Evolutionary conservation across 2,113 vertebrate species (phyloP).

Genomic region (Camelus bactrianus): DNA sequence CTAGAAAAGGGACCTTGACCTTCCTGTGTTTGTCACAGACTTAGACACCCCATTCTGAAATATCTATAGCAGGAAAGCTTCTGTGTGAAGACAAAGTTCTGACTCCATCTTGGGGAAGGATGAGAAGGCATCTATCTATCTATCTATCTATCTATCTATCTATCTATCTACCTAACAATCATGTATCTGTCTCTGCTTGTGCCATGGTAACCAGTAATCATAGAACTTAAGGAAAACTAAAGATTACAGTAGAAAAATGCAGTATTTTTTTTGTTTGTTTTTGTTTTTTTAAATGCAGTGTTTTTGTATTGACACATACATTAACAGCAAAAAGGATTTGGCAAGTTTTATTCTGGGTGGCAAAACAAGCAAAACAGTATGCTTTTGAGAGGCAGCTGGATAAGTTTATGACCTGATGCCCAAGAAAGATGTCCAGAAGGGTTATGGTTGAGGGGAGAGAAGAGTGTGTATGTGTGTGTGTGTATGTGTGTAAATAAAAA

Average conservation of each 20-base stretch:
- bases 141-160: not conserved
- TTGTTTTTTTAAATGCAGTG: no score
- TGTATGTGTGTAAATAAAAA: not conserved
- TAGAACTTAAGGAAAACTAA: constrained; percentile 24
- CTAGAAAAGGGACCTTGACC: not conserved
- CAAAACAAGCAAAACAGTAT: not conserved
- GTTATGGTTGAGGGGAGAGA: not conserved
- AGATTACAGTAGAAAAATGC: not conserved
- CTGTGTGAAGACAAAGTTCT: not conserved
- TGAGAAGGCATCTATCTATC: not conserved
- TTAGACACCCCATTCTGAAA: not conserved
- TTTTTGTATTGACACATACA: no score
- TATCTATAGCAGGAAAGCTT: not conserved
- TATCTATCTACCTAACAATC: not conserved
- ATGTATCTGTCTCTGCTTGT: not conserved
- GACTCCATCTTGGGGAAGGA: not conserved
- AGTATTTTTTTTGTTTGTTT: no score
- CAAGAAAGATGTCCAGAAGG: not conserved
- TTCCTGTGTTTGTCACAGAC: not conserved
- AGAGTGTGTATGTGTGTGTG: not conserved
- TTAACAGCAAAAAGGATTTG: not conserved
- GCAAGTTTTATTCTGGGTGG: not conserved
- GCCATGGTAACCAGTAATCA: not conserved
- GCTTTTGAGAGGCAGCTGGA: not conserved
- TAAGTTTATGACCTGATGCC: not conserved